Base-by-base conservation (phyloP, 2,797 vertebrate species). In the Hypotaenidia okinawae region DNA sequence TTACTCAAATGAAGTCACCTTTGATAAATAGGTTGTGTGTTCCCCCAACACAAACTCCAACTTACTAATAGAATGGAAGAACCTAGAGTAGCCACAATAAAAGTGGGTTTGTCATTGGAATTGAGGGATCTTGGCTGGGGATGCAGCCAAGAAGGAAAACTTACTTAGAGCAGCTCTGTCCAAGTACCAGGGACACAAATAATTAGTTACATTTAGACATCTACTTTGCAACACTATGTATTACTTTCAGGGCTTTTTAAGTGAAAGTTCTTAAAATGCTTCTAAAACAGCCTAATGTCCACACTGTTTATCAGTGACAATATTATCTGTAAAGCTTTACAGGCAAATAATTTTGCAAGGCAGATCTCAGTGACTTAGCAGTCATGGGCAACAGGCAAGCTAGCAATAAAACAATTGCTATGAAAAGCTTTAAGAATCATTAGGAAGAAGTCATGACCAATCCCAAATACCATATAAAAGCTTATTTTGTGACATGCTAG, bases 301-400 rank as follows among this genome's bases (percentile, higher is more conserved):
- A 52, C 45, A 58, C 18, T 19, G 52, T 13, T 68, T 16, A 24
- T 30, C 30, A 54, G 16, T 28, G 57, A 51, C 12, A 54, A 33
- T 1, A 5, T 4, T 11, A 63, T 4, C 15, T 45, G 19, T n/a
- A 16, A 79, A 43, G 41, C 14, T 85, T 79, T 37, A 64, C 8
- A 37, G 39, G 5, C 5, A 61, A 11, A 24, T 57, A 17, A 16
- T 16, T 39, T 39, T 41, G 45, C 37, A 79, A 75, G 49, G 35
- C 21, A 70, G 80, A 84, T 55, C 4, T 11, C 32, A 6, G 11
- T 1, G 2, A 68, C 39, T 3, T 8, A 69, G 54, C 0, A 5
- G 47, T 4, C 2, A 9, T 18, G 17, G 13, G 21, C 3, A 1
- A n/a, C 2, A 1, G 35, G 28, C 6, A 41, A 69, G 19, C 9